Evolutionary conservation across 1,140 invertebrate species (phyloP), one percentile per base, ranked within the genome.

Genomic region (Bombus breviceps): DNA sequence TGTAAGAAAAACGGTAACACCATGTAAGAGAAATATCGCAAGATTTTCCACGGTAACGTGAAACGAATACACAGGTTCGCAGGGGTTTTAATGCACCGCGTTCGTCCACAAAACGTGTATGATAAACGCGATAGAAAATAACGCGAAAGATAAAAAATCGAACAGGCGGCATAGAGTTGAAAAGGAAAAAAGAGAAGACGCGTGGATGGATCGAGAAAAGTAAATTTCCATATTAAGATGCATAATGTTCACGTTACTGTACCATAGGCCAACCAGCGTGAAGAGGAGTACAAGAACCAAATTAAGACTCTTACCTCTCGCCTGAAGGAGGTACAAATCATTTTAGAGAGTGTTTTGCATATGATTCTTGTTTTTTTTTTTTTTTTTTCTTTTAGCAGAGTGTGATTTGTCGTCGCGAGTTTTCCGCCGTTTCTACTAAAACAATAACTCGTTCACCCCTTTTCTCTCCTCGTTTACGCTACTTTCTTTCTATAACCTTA

Each of bases 231-330:
- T 9, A 39, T 41, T 22, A 37, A 68, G 72, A 85, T 76, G 64
- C 79, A 85, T 90, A 88, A 90, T 85, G 62, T 53, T 78, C 43
- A 81, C 86, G 73, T 88, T 69, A 93, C 87, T 91, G 88, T 94
- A 92, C 87, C 88, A 86, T 97, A 99, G 99, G 98, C 99, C 96
- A 99, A 99, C 96, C 99, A 99, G 97, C 98, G 99, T 95, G 99
- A 99, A 96, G 99, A 99, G 97, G 99, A 99, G 95, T 99, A 99
- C 97, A 99, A 99, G 97, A 98, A 99, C 96, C 99, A 99, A 97
- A 99, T 99, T 97, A 99, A 99, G 97, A 99, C 98, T 95, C 97
- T 99, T 95, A 99, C 98, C 94, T 98, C 98, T 95, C 98, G 99
- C 96, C 98, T 99, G 96, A 99, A 99, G 97, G 98, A 99, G 98